Base-by-base conservation (phyloP, 92 coral and sea anemone genomes). In the Heliopora coerulea region DNA sequence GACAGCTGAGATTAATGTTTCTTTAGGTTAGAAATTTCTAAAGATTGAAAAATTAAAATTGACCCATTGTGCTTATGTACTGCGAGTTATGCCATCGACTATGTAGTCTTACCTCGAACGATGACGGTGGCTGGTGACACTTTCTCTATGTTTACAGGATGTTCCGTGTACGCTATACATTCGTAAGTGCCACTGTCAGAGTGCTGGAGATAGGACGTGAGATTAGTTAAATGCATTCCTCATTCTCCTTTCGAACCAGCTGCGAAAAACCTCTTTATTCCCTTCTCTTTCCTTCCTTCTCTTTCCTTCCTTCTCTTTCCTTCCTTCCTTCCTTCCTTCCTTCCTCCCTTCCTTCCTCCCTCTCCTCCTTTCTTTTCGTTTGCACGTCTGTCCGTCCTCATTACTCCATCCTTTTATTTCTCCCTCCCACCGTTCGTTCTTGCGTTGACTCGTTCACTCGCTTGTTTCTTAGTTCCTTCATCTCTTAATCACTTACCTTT, bases 101-200 rank as follows among this genome's bases (percentile, higher is more conserved):
- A n/a, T n/a, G 15, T 35, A 23, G 12, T 2, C 74, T 12, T 25
- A 67, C 74, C 74, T 14, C 40, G 56, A 44, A 67, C 74, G 59
- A 67, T 67, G 32, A 67, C 59, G 10, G 74, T 67, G 27, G 74
- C 74, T 14, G 40, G 21, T 46, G 74, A 23, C 27, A 54, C 21
- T 67, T 67, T 67, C 35, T 67, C 32, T 0, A 15, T n/a, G 52
- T 46, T 6, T 15, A 15, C n/a, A 6, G 74, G 33, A 19, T 54
- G 15, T 9, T 13, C 8, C 24, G 34, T 48, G 59, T 67, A 67
- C 24, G 74, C 74, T 23, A 67, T 7, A 30, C 74, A 67, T 67
- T 67, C 59, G 39, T 67, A 67, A 26, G 33, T 35, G 18, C 74
- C 74, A 20, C 74, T 67, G 49, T 67, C 59, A 0, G 34, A 21